phyloP scores from a whole-genome alignment of 1,140 invertebrate species.

The Zaprionus camerounensis region DNA sequence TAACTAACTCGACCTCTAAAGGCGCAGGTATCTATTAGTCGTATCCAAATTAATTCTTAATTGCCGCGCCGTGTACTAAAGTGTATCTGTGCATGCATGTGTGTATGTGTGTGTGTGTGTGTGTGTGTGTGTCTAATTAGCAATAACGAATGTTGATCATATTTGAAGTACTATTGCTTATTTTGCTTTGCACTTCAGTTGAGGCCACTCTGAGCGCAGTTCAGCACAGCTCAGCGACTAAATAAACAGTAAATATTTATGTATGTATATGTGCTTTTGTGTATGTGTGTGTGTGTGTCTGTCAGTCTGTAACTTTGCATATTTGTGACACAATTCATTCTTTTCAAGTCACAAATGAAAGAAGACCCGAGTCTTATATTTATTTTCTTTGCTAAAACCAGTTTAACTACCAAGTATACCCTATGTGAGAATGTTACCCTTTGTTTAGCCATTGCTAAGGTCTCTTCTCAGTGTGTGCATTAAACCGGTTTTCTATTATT shows the following conservation, averaged over 20 bases:
- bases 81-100: slow-evolving; percentile 9
- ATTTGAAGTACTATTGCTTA: slow-evolving; percentile 29
- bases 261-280: not conserved
- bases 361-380: slow-evolving; percentile 11
- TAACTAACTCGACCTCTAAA: not conserved
- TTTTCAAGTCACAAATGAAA: not conserved
- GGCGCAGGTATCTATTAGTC: slow-evolving; percentile 14
- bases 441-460: not conserved
- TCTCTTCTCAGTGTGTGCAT: not conserved
- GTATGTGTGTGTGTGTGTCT: slow-evolving; percentile 6
- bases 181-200: slow-evolving; percentile 17
- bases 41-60: not conserved
- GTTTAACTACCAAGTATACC: slow-evolving; percentile 9
- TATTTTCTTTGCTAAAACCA: slow-evolving; percentile 6
- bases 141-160: slow-evolving; percentile 34
- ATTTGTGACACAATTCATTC: slow-evolving; percentile 33
- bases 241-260: slow-evolving; percentile 45
- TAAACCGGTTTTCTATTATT: not conserved
- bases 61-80: slow-evolving; percentile 1
- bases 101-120: slow-evolving; percentile 35
- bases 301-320: slow-evolving; percentile 43
- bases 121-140: slow-evolving; percentile 56
- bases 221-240: slow-evolving; percentile 21
- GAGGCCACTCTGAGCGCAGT: slow-evolving; percentile 1
- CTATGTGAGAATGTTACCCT: not conserved